Percentiles rank a stretch among this genome's conserved stretches.
Evolutionary conservation across 2,888 invertebrate species (phyloP).

Genomic region (Phania funesta): DNA sequence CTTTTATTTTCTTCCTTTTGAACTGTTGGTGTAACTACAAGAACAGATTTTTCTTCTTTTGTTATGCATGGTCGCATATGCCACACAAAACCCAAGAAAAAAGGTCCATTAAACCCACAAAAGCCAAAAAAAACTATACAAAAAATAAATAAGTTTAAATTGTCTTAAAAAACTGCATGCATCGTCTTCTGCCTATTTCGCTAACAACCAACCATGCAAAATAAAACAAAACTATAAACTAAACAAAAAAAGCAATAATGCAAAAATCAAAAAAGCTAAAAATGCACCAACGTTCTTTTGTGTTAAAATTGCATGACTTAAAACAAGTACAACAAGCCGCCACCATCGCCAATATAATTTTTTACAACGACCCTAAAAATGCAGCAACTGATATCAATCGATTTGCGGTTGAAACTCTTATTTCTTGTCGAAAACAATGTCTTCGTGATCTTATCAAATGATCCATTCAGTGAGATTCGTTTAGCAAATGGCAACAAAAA

Average conservation of each 20-base stretch:
- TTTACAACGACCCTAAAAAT: conserved; percentile 29
- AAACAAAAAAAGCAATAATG: not conserved
- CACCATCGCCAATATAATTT: not conserved
- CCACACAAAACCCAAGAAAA: conserved; percentile 33
- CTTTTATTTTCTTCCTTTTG: not conserved
- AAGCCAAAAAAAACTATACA: conserved; percentile 32
- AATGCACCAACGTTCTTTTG: conserved; percentile 53
- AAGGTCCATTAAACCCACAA: conserved; percentile 20
- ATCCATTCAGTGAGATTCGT: conserved; percentile 65
- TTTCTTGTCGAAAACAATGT: conserved; percentile 50
- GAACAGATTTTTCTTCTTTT: conserved; percentile 61
- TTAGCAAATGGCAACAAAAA: conserved; percentile 13
- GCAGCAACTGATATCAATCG: conserved; percentile 67
- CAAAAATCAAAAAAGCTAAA: conserved; percentile 30
- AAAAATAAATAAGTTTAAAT: conserved; percentile 51
- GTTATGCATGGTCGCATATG: conserved; percentile 55
- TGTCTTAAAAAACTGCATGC: conserved; percentile 29
- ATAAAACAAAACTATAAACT: not conserved
- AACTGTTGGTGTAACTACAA: conserved; percentile 56
- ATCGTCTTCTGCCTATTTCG: conserved; percentile 22
- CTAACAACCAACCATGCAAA: conserved; percentile 11
- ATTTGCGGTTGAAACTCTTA: conserved; percentile 41
- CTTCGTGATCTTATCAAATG: conserved; percentile 68
- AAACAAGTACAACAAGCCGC: conserved; percentile 4
- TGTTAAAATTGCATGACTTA: conserved; percentile 51